phyloP scores from a whole-genome alignment of 2,113 vertebrate genomes.

The Morone saxatilis region DNA sequence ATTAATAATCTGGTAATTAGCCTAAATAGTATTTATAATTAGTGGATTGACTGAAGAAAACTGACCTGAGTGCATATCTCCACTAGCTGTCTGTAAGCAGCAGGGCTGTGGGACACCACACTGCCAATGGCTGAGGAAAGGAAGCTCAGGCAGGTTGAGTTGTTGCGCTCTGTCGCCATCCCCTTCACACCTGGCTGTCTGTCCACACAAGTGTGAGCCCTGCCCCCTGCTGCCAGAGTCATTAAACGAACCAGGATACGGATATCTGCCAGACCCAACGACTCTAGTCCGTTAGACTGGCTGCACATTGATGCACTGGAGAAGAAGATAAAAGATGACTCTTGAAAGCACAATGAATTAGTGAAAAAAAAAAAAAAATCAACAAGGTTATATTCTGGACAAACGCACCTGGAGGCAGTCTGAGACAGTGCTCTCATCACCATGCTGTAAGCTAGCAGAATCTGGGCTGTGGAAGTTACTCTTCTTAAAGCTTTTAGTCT shows the following conservation, averaged over 20 bases:
- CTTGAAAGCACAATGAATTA: constrained; percentile 17
- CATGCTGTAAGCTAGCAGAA: constrained; percentile 87
- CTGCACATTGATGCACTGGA: constrained; percentile 78
- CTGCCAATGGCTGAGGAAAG: constrained; percentile 86
- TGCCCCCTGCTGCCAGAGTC: constrained; percentile 84
- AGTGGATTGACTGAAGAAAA: neutral
- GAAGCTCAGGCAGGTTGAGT: constrained; percentile 82
- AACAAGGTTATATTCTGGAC: neutral
- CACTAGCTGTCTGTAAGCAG: constrained; percentile 84
- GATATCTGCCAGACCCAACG: constrained; percentile 86
- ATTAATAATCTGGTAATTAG: neutral
- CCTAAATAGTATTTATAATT: neutral
- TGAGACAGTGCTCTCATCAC: constrained; percentile 87
- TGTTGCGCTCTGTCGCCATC: constrained; percentile 63
- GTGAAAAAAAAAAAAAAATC: neutral
- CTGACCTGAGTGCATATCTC: constrained; percentile 87
- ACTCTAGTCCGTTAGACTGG: constrained; percentile 84
- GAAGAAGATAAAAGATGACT: constrained; percentile 1
- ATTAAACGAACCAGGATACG: constrained; percentile 86
- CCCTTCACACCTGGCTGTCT: constrained; percentile 65
- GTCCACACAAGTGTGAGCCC: constrained; percentile 78
- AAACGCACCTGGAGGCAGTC: constrained; percentile 80
- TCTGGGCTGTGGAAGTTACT: constrained; percentile 85
- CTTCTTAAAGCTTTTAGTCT: constrained; percentile 84
- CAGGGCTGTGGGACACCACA: constrained; percentile 83